Conservation (phyloP, 2,888 invertebrate species). For the Cheilosia pagana region DNA sequence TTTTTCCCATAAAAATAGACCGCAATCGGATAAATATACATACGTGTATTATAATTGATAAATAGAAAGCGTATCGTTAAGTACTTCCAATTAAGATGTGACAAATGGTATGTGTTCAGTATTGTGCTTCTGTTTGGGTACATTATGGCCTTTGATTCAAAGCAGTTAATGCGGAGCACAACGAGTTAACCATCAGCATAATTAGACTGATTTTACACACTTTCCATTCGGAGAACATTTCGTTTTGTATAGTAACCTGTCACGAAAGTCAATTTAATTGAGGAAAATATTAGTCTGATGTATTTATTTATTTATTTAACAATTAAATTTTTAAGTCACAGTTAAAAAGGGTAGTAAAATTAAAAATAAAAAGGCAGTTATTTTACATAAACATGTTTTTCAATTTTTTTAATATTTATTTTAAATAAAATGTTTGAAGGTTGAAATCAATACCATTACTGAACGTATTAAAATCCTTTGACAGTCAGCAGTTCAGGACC, state of each 20-base stretch:
- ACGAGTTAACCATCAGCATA: neutral
- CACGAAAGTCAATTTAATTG: neutral
- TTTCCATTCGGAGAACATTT: conserved; percentile 27
- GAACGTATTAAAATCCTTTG: no score
- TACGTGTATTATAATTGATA: conserved; percentile 6
- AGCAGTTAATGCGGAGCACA: neutral
- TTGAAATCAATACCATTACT: no score
- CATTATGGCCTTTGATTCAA: conserved; percentile 7
- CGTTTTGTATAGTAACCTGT: neutral
- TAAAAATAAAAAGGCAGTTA: no score
- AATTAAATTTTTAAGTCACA: no score
- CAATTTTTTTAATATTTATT: no score
- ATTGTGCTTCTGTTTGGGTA: neutral
- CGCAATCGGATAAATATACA: conserved; percentile 19
- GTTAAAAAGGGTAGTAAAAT: no score
- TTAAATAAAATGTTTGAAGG: no score
- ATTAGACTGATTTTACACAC: conserved; percentile 35
- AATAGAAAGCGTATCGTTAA: conserved; percentile 50
- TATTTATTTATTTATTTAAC: no score
- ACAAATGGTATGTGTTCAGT: conserved; percentile 12
- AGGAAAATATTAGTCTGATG: no score
- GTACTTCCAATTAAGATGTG: conserved; percentile 35
- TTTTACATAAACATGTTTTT: no score
- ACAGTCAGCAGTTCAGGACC: no score
- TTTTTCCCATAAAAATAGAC: conserved; percentile 13